Base-by-base conservation (phyloP, 2,888 invertebrate genomes). In the Eremobia ochroleuca region DNA sequence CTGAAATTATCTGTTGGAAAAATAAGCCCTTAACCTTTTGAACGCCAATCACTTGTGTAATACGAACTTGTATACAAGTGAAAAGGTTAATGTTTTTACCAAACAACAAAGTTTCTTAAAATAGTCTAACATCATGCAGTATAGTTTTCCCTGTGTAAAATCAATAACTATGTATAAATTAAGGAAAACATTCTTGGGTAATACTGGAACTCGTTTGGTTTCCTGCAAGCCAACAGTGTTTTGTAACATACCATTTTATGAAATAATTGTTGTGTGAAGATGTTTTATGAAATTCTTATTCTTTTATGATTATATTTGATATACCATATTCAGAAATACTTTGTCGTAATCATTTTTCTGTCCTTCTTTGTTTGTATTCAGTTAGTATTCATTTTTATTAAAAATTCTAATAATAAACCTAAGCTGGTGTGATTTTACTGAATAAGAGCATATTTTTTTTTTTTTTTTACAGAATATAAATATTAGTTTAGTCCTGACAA, bases 171-270 rank as follows among this genome's bases (percentile, higher is more conserved):
- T 40, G 0, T 37, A 40, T 37, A 34, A 72, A 62, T 64, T 65
- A 52, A 76, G 80, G 82, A 80, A 76, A 80, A 80, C 21, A 40
- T 31, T 25, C 0, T 69, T 52, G 43, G n/a, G 28, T 34, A 67
- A 55, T 62, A 46, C 21, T 34, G 52, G 0, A 68, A 59, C 64
- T 69, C 31, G 52, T 66, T 79, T n/a, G 5, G 43, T 69, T 81
- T 70, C 69, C 76, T 69, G 43, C 43, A 46, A 43, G 61, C 34
- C n/a, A 52, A 52, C 4, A 3, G n/a, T 21, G 11, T 59, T 55
- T 46, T 65, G 65, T 52, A 65, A 65, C 34, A 69, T 34, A 31
- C 21, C 21, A 43, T 28, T 31, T 61, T 21, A 21, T n/a, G 52
- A 52, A 31, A 43, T 28, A 68, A 46, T 28, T 15, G 28, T 49